phyloP scores from a whole-genome alignment of 2,888 invertebrate species.

The Xestia c-nigrum region DNA sequence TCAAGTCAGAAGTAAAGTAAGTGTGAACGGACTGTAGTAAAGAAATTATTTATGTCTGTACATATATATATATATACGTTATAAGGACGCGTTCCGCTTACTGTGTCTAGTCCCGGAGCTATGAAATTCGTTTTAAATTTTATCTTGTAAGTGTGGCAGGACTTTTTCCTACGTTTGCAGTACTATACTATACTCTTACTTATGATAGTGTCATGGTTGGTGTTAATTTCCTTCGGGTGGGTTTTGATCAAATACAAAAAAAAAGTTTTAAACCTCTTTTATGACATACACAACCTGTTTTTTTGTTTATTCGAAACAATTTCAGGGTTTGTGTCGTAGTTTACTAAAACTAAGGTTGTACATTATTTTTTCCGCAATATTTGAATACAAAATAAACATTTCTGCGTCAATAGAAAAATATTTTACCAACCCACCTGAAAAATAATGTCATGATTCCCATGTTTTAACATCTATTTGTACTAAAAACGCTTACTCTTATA shows the following conservation, averaged over 20 bases:
- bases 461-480: slow-evolving; percentile 11
- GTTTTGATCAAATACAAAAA: background rate
- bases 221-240: slow-evolving; percentile 29
- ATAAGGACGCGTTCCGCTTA: slow-evolving; percentile 71
- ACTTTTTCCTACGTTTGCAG: slow-evolving; percentile 28
- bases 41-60: slow-evolving; percentile 62
- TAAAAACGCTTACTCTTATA: slow-evolving; percentile 33
- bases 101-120: slow-evolving; percentile 78
- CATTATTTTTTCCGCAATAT: background rate
- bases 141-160: slow-evolving; percentile 40
- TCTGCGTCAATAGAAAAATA: background rate
- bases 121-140: slow-evolving; percentile 63
- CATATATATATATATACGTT: slow-evolving; percentile 57
- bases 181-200: background rate
- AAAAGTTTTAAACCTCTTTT: background rate
- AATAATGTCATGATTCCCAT: background rate
- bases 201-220: background rate
- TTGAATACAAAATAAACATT: background rate
- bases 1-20: background rate
- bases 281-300: background rate
- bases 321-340: background rate
- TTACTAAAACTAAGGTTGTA: background rate
- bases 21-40: slow-evolving; percentile 15
- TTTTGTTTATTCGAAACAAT: background rate
- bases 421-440: background rate